phyloP scores from a whole-genome alignment of 1,140 invertebrate genomes.

The Maconellicoccus hirsutus region DNA sequence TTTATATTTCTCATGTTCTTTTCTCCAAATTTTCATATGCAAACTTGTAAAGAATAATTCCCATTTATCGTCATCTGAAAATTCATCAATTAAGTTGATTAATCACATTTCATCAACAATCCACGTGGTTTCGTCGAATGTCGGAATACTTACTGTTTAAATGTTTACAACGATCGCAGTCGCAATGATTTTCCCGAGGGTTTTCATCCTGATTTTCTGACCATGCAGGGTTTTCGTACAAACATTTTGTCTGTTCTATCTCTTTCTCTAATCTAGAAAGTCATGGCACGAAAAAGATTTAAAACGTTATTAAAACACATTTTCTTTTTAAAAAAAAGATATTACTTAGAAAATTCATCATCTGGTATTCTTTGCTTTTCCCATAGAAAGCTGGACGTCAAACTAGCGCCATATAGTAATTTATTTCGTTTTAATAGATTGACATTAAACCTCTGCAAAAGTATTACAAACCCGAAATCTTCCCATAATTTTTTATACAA shows the following conservation, averaged over 20 bases:
- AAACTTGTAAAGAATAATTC: constrained; percentile 62
- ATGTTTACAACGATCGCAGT: constrained; percentile 25
- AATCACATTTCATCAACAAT: too few relatives aligned
- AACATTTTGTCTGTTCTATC: neutral
- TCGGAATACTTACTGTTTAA: constrained; percentile 24
- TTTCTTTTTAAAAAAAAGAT: too few relatives aligned
- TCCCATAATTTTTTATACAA: constrained; percentile 51
- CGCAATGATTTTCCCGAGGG: neutral
- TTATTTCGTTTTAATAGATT: constrained; percentile 37
- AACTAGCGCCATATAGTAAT: constrained; percentile 29
- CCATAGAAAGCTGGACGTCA: constrained; percentile 30
- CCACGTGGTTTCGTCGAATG: too few relatives aligned
- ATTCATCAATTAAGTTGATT: neutral
- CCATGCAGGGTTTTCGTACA: neutral
- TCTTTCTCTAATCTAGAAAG: neutral
- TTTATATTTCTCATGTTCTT: constrained; percentile 43
- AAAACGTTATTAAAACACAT: too few relatives aligned
- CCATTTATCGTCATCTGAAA: constrained; percentile 46
- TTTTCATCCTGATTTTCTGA: neutral
- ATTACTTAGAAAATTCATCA: constrained; percentile 3
- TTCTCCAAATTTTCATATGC: constrained; percentile 70
- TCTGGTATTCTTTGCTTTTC: constrained; percentile 21
- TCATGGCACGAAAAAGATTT: neutral
- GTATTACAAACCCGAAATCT: constrained; percentile 42
- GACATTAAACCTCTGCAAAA: constrained; percentile 40